These are phyloP conservation scores for Asteroscopus sphinx DNA, from an alignment of 2,888 invertebrate species.

Conservation along the genomic window DNA sequence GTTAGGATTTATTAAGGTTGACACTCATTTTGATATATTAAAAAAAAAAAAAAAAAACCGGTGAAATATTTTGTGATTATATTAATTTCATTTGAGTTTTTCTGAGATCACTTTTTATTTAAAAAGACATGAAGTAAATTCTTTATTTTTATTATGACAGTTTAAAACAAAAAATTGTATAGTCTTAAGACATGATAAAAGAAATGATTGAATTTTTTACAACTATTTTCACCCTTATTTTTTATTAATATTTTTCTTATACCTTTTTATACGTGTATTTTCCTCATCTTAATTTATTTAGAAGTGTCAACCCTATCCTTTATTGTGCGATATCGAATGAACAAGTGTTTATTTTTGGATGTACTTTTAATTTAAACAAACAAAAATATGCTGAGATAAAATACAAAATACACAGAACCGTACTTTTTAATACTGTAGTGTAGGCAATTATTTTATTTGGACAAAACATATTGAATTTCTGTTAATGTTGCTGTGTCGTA, in stretches of 20 bases:
- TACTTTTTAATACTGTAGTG: slow-evolving; percentile 40
- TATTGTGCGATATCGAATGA: slow-evolving; percentile 64
- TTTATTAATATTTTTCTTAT: not conserved
- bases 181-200: too few relatives aligned
- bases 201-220: too few relatives aligned
- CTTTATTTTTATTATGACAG: too few relatives aligned
- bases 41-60: not conserved
- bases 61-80: not conserved
- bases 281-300: not conserved
- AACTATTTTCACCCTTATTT: too few relatives aligned
- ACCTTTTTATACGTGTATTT: not conserved
- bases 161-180: too few relatives aligned
- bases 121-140: too few relatives aligned
- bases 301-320: slow-evolving; percentile 50
- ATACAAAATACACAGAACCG: slow-evolving; percentile 50
- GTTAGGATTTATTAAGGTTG: slow-evolving; percentile 54
- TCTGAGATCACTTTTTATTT: too few relatives aligned
- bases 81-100: too few relatives aligned
- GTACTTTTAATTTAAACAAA: slow-evolving; percentile 63
- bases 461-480: slow-evolving; percentile 34
- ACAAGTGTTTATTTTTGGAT: slow-evolving; percentile 65
- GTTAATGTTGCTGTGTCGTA: slow-evolving; percentile 18
- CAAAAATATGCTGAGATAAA: slow-evolving; percentile 48
- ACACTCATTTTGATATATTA: slow-evolving; percentile 6
- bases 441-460: slow-evolving; percentile 48